Percentiles rank a stretch among this genome's conserved stretches.
These are phyloP conservation scores for Muraenolepis orangiensis DNA, from an alignment of 2,797 vertebrate species.

Conservation along the genomic window DNA sequence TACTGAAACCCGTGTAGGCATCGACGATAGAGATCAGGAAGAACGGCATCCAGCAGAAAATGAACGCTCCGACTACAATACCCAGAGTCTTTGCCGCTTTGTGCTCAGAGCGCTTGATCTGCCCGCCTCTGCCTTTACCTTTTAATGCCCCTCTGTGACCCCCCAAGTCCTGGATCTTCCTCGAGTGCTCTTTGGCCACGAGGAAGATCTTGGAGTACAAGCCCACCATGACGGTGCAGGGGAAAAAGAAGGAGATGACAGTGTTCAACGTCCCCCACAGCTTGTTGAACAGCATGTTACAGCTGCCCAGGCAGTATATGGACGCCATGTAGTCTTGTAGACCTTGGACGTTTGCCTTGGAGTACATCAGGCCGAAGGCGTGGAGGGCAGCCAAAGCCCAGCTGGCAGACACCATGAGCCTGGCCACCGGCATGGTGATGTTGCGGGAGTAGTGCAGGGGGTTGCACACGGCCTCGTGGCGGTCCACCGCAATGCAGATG, in stretches of 20 bases:
- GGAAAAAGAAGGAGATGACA: conserved; percentile 61
- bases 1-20: conserved; percentile 52
- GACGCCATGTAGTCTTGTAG: conserved; percentile 60
- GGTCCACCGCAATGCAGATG: conserved; percentile 70
- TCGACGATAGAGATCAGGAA: conserved; percentile 50
- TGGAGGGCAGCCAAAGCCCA: conserved; percentile 64
- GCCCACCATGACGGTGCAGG: conserved; percentile 57
- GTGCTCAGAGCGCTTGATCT: conserved; percentile 46
- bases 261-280: conserved; percentile 65
- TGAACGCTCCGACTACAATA: conserved; percentile 59
- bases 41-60: conserved; percentile 64
- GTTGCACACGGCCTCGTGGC: conserved; percentile 71
- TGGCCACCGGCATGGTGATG: conserved; percentile 56
- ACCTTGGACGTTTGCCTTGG: conserved; percentile 54
- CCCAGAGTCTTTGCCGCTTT: conserved; percentile 66
- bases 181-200: conserved; percentile 61
- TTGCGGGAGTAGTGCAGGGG: conserved; percentile 63
- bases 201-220: conserved; percentile 67
- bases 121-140: conserved; percentile 10
- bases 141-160: conserved; percentile 26
- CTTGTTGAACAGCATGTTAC: conserved; percentile 66
- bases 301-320: conserved; percentile 60
- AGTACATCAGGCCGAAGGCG: conserved; percentile 66
- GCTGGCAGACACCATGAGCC: conserved; percentile 54
- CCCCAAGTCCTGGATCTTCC: conserved; percentile 31